Evolutionary conservation across 1,140 invertebrate species (phyloP).

Genomic region (Halotydeus destructor): DNA sequence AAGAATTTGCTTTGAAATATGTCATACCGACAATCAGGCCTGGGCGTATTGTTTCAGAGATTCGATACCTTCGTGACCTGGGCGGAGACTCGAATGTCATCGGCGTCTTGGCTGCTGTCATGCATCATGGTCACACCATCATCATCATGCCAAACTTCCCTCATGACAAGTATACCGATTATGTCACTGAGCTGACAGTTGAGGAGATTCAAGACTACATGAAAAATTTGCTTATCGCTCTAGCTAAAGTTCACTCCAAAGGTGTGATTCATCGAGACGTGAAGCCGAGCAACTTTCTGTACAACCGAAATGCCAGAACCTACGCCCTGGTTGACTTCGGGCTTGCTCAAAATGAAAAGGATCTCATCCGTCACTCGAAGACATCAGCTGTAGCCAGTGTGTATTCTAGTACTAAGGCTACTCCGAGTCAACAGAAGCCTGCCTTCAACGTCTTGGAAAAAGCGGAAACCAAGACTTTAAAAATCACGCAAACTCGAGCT

Average conservation of each 20-base stretch:
- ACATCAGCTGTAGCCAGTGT: background rate
- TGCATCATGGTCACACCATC: constrained; percentile 53
- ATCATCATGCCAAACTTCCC: constrained; percentile 76
- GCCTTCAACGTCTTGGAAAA: background rate
- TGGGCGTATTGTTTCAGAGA: constrained; percentile 17
- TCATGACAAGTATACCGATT: constrained; percentile 56
- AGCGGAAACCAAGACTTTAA: background rate
- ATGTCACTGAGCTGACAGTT: constrained; percentile 31
- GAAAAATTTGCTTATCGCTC: constrained; percentile 51
- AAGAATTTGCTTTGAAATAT: constrained; percentile 20
- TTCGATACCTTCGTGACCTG: constrained; percentile 19
- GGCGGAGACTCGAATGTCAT: constrained; percentile 58
- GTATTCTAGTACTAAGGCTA: background rate
- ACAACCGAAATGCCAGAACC: constrained; percentile 49
- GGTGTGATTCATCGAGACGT: constrained; percentile 74
- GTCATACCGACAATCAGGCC: constrained; percentile 19
- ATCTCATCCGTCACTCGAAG: background rate
- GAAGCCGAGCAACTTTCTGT: constrained; percentile 82
- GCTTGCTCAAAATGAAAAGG: constrained; percentile 34
- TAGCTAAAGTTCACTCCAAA: constrained; percentile 56
- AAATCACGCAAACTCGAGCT: background rate
- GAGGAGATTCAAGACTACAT: constrained; percentile 56
- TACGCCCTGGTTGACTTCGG: constrained; percentile 70
- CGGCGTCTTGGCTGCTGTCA: constrained; percentile 50
- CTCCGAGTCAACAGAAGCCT: background rate